Conservation (phyloP, 2,113 vertebrate genomes). For the Dicerorhinus sumatrensis region DNA sequence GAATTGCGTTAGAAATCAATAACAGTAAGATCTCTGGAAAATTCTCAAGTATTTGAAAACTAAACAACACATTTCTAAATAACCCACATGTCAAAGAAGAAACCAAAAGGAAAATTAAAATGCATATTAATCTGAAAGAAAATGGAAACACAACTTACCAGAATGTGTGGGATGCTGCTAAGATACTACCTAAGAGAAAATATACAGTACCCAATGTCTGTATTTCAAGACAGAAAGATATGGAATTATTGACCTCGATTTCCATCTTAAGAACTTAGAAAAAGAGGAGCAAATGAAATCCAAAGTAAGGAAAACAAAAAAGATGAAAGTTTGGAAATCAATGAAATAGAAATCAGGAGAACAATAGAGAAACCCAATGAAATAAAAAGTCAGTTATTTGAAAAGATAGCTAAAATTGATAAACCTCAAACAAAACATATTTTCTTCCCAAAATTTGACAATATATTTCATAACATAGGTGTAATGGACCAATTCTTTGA, state of each 20-base stretch:
- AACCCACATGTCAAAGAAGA: not conserved
- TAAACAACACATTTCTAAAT: not conserved
- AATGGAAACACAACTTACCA: not conserved
- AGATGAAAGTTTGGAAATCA: not conserved
- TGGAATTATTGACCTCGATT: not conserved
- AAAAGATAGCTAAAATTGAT: not conserved
- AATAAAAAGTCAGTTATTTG: not conserved
- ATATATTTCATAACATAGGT: not conserved
- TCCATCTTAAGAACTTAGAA: not conserved
- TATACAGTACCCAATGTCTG: not conserved
- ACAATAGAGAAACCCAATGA: not conserved
- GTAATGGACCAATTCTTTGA: not conserved
- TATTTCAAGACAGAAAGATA: not conserved
- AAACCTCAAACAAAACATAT: not conserved
- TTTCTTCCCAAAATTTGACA: not conserved
- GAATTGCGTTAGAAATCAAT: not conserved
- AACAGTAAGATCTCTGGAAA: not conserved
- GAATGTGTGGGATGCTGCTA: not conserved
- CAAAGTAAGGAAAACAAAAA: not conserved
- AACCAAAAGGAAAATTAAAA: not conserved
- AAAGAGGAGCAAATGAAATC: not conserved
- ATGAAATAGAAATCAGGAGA: not conserved
- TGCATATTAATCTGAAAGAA: not conserved
- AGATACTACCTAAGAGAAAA: not conserved
- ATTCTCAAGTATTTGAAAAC: not conserved